phyloP scores from a whole-genome alignment of 1,140 invertebrate genomes.

The Adoxophyes honmai region DNA sequence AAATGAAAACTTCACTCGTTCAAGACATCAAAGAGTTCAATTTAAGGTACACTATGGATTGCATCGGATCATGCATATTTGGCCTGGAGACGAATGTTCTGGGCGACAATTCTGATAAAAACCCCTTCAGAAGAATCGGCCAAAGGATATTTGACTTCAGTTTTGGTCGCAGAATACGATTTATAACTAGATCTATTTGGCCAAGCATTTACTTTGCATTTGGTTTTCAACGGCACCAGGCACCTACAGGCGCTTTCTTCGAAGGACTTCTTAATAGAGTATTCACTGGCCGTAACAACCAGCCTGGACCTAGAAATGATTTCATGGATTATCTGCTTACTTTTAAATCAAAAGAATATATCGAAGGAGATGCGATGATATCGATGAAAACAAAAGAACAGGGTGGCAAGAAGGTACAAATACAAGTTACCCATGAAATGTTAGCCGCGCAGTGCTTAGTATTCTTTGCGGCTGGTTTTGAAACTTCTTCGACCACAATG shows the following conservation, averaged over 20 bases:
- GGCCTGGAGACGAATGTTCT: constrained; percentile 77
- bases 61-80: constrained; percentile 77
- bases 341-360: constrained; percentile 24
- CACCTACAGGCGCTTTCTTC: constrained; percentile 19
- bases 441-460: constrained; percentile 80
- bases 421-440: constrained; percentile 55
- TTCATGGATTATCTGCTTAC: constrained; percentile 31
- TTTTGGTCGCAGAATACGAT: neutral
- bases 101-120: constrained; percentile 50
- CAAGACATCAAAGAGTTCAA: constrained; percentile 57
- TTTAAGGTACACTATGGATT: constrained; percentile 74
- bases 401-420: constrained; percentile 2
- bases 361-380: constrained; percentile 23
- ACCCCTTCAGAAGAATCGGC: constrained; percentile 70
- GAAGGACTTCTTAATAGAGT: constrained; percentile 19
- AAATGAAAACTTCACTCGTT: constrained; percentile 18
- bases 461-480: constrained; percentile 81
- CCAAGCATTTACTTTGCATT: constrained; percentile 27
- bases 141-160: constrained; percentile 28
- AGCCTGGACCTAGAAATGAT: constrained; percentile 25
- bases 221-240: constrained; percentile 17
- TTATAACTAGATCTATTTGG: constrained; percentile 20
- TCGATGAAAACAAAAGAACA: constrained; percentile 19
- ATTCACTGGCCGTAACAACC: constrained; percentile 18
- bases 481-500: constrained; percentile 70